phyloP scores from a whole-genome alignment of 2,113 vertebrate genomes.

The Toxotes jaculatrix region DNA sequence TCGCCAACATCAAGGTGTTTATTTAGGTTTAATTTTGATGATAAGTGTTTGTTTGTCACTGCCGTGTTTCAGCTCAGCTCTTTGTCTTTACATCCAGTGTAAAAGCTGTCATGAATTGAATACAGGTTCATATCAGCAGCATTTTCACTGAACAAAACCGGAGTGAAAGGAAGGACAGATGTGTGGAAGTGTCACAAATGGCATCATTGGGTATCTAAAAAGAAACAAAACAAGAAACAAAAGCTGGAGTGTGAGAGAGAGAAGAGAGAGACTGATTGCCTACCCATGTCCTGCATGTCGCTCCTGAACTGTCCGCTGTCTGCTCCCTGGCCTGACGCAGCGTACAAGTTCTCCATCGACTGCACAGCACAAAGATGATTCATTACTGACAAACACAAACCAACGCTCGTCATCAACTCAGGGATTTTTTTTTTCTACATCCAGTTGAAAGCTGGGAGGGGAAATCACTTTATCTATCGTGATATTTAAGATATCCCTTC shows the following conservation, averaged over 20 bases:
- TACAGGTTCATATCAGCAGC: no score
- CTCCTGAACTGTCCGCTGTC: slow-evolving; percentile 69
- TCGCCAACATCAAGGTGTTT: neutral
- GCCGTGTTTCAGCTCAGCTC: neutral
- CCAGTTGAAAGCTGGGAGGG: neutral
- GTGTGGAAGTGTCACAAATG: neutral
- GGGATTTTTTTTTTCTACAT: neutral
- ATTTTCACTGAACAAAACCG: no score
- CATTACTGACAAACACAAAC: neutral
- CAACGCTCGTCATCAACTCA: neutral
- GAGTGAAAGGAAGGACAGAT: neutral
- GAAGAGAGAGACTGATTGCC: neutral
- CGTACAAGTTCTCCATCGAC: slow-evolving; percentile 92
- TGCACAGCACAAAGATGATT: slow-evolving; percentile 68
- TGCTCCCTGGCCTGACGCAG: slow-evolving; percentile 76
- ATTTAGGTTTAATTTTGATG: no score
- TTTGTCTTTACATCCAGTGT: neutral
- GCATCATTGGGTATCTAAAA: neutral
- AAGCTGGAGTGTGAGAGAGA: neutral
- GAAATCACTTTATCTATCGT: neutral
- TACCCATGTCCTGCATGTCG: slow-evolving; percentile 82
- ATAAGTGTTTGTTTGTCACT: no score
- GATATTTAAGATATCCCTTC: neutral
- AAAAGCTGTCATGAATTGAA: neutral
- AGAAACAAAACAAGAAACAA: neutral